These are phyloP conservation scores for Drosophila mimica DNA, from an alignment of 2,888 invertebrate species.

Conservation along the genomic window DNA sequence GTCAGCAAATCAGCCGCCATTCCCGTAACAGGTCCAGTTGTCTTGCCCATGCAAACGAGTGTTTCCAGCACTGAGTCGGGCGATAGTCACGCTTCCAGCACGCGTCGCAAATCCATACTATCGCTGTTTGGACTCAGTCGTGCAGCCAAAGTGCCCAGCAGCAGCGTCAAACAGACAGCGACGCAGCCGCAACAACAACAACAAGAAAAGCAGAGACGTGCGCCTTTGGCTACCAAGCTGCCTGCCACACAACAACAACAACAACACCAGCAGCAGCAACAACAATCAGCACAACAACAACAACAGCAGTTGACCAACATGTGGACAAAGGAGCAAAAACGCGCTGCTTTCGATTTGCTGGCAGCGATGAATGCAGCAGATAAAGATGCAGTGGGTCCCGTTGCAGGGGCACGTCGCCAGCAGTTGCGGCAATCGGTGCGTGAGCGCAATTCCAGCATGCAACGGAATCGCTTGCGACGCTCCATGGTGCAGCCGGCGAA, in stretches of 20 bases:
- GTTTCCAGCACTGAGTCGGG: slow-evolving; percentile 81
- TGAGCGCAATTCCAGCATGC: slow-evolving; percentile 76
- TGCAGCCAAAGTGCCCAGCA: slow-evolving; percentile 51
- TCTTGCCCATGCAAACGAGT: slow-evolving; percentile 70
- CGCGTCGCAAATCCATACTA: slow-evolving; percentile 81
- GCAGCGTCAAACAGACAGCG: slow-evolving; percentile 28
- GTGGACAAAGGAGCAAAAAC: slow-evolving; percentile 84
- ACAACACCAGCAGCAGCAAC: slow-evolving; percentile 19
- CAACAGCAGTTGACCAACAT: slow-evolving; percentile 63
- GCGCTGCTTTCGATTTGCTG: slow-evolving; percentile 83
- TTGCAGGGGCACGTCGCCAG: slow-evolving; percentile 60
- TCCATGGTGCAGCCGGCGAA: slow-evolving; percentile 56
- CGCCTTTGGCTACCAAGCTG: slow-evolving; percentile 51
- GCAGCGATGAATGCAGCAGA: slow-evolving; percentile 83
- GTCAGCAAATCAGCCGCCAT: slow-evolving; percentile 66
- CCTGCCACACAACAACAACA: slow-evolving; percentile 42
- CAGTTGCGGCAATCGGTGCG: slow-evolving; percentile 80
- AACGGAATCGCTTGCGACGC: slow-evolving; percentile 75
- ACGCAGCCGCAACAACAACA: slow-evolving; percentile 10
- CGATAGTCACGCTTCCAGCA: slow-evolving; percentile 70
- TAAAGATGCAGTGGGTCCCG: slow-evolving; percentile 43
- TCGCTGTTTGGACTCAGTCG: slow-evolving; percentile 80
- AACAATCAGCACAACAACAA: slow-evolving; percentile 19
- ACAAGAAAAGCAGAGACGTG: slow-evolving; percentile 29
- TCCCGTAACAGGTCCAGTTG: neutral